Conservation (phyloP, 2,113 vertebrate species). For the Bungarus multicinctus region DNA sequence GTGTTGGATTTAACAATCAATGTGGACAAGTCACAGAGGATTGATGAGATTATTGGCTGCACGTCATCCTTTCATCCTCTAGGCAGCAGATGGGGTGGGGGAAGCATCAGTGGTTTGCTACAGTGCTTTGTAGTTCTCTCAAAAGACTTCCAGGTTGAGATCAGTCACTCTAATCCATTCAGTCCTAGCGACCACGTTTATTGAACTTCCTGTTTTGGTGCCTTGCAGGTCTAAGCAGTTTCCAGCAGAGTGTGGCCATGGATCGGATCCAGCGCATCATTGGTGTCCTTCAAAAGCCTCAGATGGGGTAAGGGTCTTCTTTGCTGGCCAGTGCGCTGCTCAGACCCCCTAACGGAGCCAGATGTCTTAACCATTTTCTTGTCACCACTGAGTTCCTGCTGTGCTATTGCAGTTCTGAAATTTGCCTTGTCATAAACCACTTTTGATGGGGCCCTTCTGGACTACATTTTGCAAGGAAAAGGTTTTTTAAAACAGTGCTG, state of each 20-base stretch:
- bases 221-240: slow-evolving; percentile 82
- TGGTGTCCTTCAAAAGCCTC: slow-evolving; percentile 86
- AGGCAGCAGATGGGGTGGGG: not conserved
- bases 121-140: not conserved
- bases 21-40: not conserved
- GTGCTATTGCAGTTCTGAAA: not conserved
- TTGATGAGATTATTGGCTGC: not conserved
- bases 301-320: slow-evolving; percentile 75
- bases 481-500: not conserved
- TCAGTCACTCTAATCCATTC: not conserved
- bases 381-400: not conserved
- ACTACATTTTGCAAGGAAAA: not conserved
- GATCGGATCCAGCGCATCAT: slow-evolving; percentile 92
- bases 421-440: not conserved
- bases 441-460: not conserved
- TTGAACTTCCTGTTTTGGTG: not conserved
- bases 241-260: slow-evolving; percentile 95
- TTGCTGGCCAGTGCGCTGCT: not conserved
- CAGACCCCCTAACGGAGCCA: not conserved
- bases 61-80: not conserved
- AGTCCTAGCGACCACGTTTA: not conserved
- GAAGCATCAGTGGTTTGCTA: not conserved
- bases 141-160: not conserved
- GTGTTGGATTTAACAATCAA: not conserved
- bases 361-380: not conserved